Percentiles rank a stretch among this genome's conserved stretches.
phyloP scores from a whole-genome alignment of 2,113 vertebrate species.

The Pseudopodoces humilis region DNA sequence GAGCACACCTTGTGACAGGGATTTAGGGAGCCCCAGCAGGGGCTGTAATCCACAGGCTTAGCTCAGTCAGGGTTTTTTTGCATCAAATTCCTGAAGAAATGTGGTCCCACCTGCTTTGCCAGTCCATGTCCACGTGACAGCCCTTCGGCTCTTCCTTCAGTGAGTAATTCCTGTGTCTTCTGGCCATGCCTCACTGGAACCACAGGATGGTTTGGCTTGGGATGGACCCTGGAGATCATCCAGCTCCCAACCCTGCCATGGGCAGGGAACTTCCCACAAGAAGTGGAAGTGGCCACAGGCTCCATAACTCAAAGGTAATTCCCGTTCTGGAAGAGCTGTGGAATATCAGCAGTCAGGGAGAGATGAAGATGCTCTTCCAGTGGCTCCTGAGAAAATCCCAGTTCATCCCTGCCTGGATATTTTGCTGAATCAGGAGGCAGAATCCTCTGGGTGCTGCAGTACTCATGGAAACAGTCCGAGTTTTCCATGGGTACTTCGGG shows the following conservation, averaged over 20 bases:
- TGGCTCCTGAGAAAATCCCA: background rate
- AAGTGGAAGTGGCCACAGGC: background rate
- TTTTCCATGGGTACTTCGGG: background rate
- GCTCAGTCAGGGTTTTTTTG: background rate
- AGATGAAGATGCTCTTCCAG: background rate
- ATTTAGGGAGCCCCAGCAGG: background rate
- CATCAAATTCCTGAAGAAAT: background rate
- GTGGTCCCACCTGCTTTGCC: background rate
- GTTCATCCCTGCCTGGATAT: background rate
- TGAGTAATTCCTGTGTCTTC: background rate
- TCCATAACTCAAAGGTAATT: background rate
- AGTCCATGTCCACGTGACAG: fast-evolving
- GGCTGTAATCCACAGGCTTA: background rate
- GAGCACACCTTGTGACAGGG: background rate
- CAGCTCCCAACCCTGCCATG: background rate
- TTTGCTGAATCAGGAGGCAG: background rate
- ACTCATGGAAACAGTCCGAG: background rate
- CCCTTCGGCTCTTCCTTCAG: background rate
- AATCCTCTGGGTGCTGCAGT: fast-evolving
- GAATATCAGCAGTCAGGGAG: background rate
- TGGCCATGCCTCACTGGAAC: too few species aligned
- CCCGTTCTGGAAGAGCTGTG: background rate
- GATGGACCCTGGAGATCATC: background rate
- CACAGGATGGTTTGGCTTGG: background rate
- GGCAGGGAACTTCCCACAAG: background rate